Conservation (phyloP, 2,113 vertebrate species). For the Odontophorus gujanensis region DNA sequence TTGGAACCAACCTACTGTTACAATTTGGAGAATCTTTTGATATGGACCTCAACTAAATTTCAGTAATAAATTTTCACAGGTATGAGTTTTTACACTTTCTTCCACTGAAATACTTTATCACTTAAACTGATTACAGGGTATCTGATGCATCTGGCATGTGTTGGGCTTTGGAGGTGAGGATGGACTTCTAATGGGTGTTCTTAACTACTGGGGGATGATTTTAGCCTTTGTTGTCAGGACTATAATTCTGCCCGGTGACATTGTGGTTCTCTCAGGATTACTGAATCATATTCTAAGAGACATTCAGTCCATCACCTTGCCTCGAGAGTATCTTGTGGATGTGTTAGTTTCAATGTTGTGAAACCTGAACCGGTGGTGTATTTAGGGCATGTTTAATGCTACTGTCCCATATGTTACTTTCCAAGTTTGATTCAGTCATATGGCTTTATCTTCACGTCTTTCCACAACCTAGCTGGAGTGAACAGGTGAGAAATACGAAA, state of each 20-base stretch:
- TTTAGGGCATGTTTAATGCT: background rate
- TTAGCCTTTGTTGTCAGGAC: background rate
- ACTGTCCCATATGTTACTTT: background rate
- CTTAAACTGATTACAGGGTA: no score
- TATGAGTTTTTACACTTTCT: background rate
- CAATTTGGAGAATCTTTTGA: background rate
- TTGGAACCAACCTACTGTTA: background rate
- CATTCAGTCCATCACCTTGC: background rate
- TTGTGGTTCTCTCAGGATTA: background rate
- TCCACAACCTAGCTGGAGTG: background rate
- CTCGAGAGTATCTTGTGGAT: fast-evolving
- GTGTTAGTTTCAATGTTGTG: background rate
- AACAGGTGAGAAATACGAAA: background rate
- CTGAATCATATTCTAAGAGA: background rate
- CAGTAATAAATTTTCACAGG: background rate
- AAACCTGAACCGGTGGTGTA: background rate
- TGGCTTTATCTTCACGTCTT: background rate
- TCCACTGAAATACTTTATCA: no score
- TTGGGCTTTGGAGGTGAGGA: background rate
- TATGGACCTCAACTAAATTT: background rate
- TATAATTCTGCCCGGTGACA: background rate
- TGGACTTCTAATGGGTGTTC: background rate
- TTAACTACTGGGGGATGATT: background rate
- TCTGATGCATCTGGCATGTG: background rate
- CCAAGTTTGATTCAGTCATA: background rate